Evolutionary conservation across 1,140 invertebrate genomes (phyloP).

Genomic region (Conus betulinus): DNA sequence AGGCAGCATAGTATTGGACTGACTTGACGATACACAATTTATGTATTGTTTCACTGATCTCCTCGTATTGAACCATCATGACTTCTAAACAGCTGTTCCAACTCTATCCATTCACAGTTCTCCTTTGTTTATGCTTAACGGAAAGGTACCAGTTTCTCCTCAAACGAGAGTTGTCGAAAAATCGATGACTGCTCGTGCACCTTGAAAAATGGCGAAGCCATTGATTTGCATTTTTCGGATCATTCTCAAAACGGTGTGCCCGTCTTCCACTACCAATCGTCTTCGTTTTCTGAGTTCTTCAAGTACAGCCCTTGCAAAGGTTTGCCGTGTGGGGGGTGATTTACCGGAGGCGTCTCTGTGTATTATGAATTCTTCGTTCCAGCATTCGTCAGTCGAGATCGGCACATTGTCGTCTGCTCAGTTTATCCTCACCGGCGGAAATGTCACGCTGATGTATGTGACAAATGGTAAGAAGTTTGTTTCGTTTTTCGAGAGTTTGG

Average conservation of each 20-base stretch:
- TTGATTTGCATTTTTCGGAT: conserved; percentile 9
- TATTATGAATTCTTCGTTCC: not conserved
- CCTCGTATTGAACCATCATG: not conserved
- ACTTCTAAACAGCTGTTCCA: too few relatives aligned
- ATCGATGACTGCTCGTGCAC: conserved; percentile 6
- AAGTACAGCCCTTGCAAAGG: conserved; percentile 25
- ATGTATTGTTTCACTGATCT: not conserved
- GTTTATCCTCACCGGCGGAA: not conserved
- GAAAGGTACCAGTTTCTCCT: not conserved
- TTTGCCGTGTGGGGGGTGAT: not conserved
- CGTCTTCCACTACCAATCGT: not conserved
- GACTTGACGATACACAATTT: not conserved
- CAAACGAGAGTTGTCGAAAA: conserved; percentile 2
- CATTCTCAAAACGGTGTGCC: conserved; percentile 2
- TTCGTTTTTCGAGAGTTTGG: not conserved
- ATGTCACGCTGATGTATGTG: not conserved
- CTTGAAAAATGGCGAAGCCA: not conserved
- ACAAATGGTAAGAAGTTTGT: not conserved
- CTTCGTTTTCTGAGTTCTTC: not conserved
- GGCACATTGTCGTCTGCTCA: not conserved
- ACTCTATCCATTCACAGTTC: not conserved
- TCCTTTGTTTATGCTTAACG: not conserved
- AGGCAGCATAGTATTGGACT: not conserved
- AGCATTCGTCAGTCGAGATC: not conserved
- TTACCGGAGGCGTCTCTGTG: not conserved